A percentile compares a stretch with the other conserved stretches of the same genome.
Conservation (phyloP, 2,113 vertebrate species). For the Urocolius indicus region DNA sequence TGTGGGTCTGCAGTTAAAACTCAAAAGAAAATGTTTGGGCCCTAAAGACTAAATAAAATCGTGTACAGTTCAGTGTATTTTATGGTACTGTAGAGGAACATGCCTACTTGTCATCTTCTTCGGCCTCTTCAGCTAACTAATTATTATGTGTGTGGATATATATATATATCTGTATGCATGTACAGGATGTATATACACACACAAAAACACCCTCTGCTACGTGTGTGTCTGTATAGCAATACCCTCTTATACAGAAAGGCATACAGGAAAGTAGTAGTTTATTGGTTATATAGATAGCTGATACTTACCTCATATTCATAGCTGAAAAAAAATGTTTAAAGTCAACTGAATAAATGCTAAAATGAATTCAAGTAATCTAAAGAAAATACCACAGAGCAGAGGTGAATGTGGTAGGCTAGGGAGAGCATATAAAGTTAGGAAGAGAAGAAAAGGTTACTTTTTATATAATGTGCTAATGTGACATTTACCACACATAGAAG, state of each 20-base stretch:
- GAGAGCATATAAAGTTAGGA: not conserved
- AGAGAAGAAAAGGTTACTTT: not conserved
- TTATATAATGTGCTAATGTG: not conserved
- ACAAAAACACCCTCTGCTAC: too few species aligned
- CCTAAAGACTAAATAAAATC: not conserved
- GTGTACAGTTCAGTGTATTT: not conserved
- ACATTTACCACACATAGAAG: not conserved
- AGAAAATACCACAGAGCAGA: not conserved
- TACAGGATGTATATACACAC: not conserved
- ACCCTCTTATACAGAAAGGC: not conserved
- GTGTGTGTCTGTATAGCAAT: not conserved
- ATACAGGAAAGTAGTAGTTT: not conserved
- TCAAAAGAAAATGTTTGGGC: not conserved
- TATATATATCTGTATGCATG: too few species aligned
- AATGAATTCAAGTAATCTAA: not conserved
- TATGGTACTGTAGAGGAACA: not conserved
- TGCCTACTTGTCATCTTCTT: not conserved
- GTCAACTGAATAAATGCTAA: not conserved
- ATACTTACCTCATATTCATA: not conserved
- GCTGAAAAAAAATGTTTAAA: not conserved
- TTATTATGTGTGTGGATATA: not conserved
- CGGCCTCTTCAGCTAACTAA: not conserved
- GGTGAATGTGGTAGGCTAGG: not conserved
- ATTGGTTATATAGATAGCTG: not conserved
- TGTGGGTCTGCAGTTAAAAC: accelerated